Evolutionary conservation across 2,113 vertebrate species (phyloP).

Genomic region (Leucopsar rothschildi): DNA sequence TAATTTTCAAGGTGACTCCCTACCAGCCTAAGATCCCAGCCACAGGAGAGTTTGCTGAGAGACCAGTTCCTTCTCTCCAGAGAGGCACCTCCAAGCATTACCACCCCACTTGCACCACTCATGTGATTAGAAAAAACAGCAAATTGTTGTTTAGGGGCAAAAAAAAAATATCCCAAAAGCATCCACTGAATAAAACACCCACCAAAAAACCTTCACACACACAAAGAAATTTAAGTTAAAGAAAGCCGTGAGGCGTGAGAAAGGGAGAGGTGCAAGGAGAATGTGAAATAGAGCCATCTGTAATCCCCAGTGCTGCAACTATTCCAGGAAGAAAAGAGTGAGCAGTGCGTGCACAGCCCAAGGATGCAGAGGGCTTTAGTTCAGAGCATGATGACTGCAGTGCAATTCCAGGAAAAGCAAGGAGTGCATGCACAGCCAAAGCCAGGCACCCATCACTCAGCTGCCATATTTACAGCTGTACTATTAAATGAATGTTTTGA

Average conservation of each 20-base stretch:
- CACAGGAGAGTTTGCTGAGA: background rate
- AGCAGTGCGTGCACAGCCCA: background rate
- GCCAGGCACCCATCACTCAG: background rate
- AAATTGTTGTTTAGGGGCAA: fast-evolving
- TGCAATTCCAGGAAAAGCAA: background rate
- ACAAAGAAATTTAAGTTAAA: background rate
- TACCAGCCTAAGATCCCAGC: background rate
- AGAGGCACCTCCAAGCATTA: background rate
- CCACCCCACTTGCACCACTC: background rate
- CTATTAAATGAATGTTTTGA: background rate
- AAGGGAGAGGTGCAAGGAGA: background rate
- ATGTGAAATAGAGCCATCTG: background rate
- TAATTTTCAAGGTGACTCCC: background rate
- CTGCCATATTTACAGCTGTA: background rate
- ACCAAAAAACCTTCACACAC: background rate
- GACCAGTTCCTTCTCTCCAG: background rate
- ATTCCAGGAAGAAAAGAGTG: background rate
- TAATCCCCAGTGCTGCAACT: background rate
- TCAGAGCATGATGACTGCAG: background rate
- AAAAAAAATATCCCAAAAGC: background rate
- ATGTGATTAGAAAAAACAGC: background rate
- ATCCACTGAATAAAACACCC: background rate
- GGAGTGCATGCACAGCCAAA: background rate
- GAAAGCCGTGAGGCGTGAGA: background rate
- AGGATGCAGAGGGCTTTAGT: background rate